These are phyloP conservation scores for Nematopogon swammerdamellus DNA, from an alignment of 2,888 invertebrate species.

Conservation along the genomic window DNA sequence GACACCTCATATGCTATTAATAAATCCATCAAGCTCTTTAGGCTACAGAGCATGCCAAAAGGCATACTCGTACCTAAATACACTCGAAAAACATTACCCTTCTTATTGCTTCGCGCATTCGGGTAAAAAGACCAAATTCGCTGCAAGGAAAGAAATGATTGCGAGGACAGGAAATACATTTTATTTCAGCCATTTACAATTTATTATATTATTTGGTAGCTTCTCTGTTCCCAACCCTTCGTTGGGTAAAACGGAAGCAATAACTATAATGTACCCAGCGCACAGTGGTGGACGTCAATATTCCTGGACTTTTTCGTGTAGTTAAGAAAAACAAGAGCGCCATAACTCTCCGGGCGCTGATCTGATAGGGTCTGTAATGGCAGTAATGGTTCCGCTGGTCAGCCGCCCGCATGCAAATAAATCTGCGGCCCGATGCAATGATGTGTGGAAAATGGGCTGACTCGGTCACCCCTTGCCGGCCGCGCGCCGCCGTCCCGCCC, in stretches of 20 bases:
- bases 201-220: neutral
- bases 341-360: slow-evolving; percentile 52
- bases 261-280: neutral
- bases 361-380: slow-evolving; percentile 51
- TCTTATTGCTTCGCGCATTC: too few relatives aligned
- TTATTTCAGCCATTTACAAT: neutral
- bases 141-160: slow-evolving; percentile 10
- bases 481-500: slow-evolving; percentile 16
- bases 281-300: neutral
- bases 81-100: too few relatives aligned
- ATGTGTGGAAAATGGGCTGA: slow-evolving; percentile 52
- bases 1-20: too few relatives aligned
- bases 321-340: slow-evolving; percentile 50
- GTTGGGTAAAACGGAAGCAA: neutral
- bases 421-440: slow-evolving; percentile 56
- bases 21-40: too few relatives aligned
- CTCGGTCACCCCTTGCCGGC: neutral
- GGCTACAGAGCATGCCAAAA: too few relatives aligned
- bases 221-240: neutral
- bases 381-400: slow-evolving; percentile 54
- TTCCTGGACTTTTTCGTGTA: slow-evolving; percentile 33
- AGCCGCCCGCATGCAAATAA: slow-evolving; percentile 60
- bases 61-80: too few relatives aligned
- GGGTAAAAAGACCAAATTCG: too few relatives aligned
- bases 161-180: neutral